Conservation (phyloP, 2,797 vertebrate species). For the Sebastes nivosus region DNA sequence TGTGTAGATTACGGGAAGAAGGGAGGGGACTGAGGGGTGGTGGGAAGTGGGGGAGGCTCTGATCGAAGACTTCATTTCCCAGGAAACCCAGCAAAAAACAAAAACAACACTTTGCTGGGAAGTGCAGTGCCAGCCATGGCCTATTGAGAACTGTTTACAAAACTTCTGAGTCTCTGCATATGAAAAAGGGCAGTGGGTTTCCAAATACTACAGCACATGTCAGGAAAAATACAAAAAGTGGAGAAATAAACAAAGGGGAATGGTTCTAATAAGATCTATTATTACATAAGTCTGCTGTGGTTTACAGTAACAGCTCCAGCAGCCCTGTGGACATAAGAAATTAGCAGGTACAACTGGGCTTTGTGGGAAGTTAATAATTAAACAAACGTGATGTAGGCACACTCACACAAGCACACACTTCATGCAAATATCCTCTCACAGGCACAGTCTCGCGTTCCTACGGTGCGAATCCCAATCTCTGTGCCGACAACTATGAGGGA, state of each 20-base stretch:
- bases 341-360: slow-evolving; percentile 1
- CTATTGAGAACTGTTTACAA: slow-evolving; percentile 57
- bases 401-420: slow-evolving; percentile 5
- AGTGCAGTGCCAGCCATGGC: slow-evolving; percentile 52
- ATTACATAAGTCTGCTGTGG: neutral
- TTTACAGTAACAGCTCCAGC: neutral
- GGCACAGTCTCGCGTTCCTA: neutral
- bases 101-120: slow-evolving; percentile 55
- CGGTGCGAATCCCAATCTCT: neutral
- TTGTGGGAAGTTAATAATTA: slow-evolving; percentile 33
- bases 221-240: slow-evolving; percentile 13
- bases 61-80: slow-evolving; percentile 66
- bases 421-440: neutral
- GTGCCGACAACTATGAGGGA: neutral
- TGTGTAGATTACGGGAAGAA: slow-evolving; percentile 63
- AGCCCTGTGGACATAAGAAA: neutral
- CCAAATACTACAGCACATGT: slow-evolving; percentile 16
- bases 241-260: neutral
- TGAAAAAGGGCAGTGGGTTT: neutral
- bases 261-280: neutral
- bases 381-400: neutral
- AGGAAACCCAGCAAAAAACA: slow-evolving; percentile 70
- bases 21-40: slow-evolving; percentile 30
- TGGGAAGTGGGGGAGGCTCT: slow-evolving; percentile 9
- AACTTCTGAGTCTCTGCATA: slow-evolving; percentile 32